Conservation (phyloP, 1,140 invertebrate species). For the Lucilia sericata region DNA sequence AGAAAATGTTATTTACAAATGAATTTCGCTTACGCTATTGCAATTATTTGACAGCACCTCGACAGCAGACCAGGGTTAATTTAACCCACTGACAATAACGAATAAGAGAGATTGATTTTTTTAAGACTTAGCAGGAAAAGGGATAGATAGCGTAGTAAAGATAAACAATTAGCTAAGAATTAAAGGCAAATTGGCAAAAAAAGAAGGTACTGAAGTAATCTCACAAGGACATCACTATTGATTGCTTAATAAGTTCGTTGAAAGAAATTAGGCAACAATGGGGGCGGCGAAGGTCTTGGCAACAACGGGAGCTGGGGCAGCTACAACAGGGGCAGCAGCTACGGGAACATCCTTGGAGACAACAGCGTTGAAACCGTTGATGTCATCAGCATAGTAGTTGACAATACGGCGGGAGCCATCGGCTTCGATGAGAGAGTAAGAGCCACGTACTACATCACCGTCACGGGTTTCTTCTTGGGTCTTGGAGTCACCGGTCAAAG, state of each 20-base stretch:
- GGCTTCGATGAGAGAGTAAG: conserved; percentile 72
- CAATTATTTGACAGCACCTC: conserved; percentile 33
- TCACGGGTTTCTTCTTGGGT: conserved; percentile 71
- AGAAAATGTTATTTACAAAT: conserved; percentile 65
- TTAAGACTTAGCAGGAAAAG: too few relatives aligned
- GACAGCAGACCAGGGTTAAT: conserved; percentile 8
- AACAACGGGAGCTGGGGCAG: conserved; percentile 57
- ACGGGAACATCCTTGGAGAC: conserved; percentile 71
- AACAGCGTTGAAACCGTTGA: conserved; percentile 73
- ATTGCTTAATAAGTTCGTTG: not conserved
- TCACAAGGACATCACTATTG: conserved; percentile 5
- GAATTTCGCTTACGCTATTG: conserved; percentile 49
- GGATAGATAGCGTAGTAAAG: conserved; percentile 14
- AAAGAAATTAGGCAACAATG: conserved; percentile 56
- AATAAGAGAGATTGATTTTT: not conserved
- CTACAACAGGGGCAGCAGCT: conserved; percentile 53
- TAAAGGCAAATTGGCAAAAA: conserved; percentile 35
- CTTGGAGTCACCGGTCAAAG: conserved; percentile 72
- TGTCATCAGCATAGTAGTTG: conserved; percentile 71
- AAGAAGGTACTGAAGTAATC: conserved; percentile 29
- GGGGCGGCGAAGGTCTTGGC: conserved; percentile 54
- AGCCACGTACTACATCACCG: conserved; percentile 72
- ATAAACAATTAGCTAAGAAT: conserved; percentile 45
- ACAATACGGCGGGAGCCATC: conserved; percentile 72
- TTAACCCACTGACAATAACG: not conserved